Evolutionary conservation across 2,888 invertebrate species (phyloP), one percentile per base, ranked within the genome.

Genomic region (Dyspetes luteomarginatus): DNA sequence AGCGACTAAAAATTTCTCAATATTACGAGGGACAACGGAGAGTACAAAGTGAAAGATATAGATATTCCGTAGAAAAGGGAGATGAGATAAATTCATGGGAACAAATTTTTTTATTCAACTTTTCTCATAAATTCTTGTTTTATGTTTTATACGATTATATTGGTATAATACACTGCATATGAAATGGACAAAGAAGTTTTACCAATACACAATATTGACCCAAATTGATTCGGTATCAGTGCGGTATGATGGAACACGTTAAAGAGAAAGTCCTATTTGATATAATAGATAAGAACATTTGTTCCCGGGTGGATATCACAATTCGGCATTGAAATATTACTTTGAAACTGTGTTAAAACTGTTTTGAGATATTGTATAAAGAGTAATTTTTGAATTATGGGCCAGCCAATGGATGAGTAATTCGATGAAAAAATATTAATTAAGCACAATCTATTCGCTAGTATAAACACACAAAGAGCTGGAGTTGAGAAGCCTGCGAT

Each of bases 1-100:
- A 55, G 73, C 26, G 41, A 68, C 58, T 41, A 55, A 68, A 55
- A 81, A 56, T 58, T 62, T 62, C 55, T 67, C 58, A 73, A 78
- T 81, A 73, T 78, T 68, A 55, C 64, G 62, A 68, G 65, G 62
- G 26, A 45, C 64, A 41, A 62, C 41, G 68, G 56, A 22, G 17
- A 45, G 45, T 62, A 69, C 65, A 28, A 72, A 77, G 67, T 48
- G 65, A 22, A 26, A 22, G 68, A 68, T 22, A 55, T 52, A 45
- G 58, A 45, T 28, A n/a, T n/a, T n/a, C n/a, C n/a, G n/a, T n/a
- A 26, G 45, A 4, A 24, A 45, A 15, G 24, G 22, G 41, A 28
- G 56, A 30, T 28, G 64, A 36, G 60, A 30, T 41, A 50, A 48
- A 36, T 60, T 48, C 30, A 48, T 28, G 68, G 12, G 26, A 41